Evolutionary conservation across 1,140 invertebrate species (phyloP).

Genomic region (Drosophila pallidifrons): DNA sequence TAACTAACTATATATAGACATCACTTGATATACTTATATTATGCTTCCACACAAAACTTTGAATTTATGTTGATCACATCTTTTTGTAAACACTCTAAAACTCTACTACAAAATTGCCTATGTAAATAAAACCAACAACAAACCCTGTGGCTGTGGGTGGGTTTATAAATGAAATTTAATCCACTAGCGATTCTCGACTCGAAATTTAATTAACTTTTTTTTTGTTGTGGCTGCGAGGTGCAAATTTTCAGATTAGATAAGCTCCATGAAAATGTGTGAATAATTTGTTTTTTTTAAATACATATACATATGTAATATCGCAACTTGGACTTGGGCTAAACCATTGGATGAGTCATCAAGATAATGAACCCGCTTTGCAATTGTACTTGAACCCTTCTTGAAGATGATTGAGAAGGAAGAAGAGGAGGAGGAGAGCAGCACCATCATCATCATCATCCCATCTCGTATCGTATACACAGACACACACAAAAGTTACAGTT

Average conservation of each 20-base stretch:
- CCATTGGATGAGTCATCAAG: constrained; percentile 56
- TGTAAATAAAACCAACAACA: constrained; percentile 67
- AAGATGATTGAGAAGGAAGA: too few species aligned
- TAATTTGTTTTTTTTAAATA: constrained; percentile 57
- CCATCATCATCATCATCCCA: constrained; percentile 30
- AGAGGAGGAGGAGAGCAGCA: constrained; percentile 16
- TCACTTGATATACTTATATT: constrained; percentile 13
- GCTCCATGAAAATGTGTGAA: constrained; percentile 56
- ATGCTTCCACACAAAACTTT: constrained; percentile 60
- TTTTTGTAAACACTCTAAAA: constrained; percentile 57
- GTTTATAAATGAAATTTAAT: constrained; percentile 35
- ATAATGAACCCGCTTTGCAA: constrained; percentile 53
- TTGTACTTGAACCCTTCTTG: constrained; percentile 14
- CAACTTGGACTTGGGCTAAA: constrained; percentile 15
- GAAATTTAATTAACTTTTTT: constrained; percentile 2
- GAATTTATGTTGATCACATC: constrained; percentile 59
- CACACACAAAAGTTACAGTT: constrained; percentile 68
- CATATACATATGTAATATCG: not conserved
- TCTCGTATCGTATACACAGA: constrained; percentile 10
- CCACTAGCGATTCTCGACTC: not conserved
- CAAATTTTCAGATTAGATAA: constrained; percentile 42
- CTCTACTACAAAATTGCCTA: constrained; percentile 60
- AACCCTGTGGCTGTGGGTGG: constrained; percentile 64
- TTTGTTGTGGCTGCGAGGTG: not conserved
- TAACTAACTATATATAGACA: constrained; percentile 4